Conservation (phyloP, 2,113 vertebrate species). For the Ciconia maguari region DNA sequence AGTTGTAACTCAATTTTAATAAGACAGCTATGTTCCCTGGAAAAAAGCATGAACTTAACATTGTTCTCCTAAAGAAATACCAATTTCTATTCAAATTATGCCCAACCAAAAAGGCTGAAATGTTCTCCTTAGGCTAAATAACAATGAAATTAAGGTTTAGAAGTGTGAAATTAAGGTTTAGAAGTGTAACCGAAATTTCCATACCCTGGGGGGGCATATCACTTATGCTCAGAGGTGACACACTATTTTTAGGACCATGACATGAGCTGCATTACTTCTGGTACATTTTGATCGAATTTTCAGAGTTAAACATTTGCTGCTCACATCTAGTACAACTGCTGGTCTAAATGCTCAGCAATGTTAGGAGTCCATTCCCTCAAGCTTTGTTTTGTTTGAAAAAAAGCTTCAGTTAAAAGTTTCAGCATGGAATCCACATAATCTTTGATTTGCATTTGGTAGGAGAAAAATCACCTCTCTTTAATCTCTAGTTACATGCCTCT, state of each 20-base stretch:
- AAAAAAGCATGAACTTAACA: background rate
- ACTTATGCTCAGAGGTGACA: slow-evolving; percentile 22
- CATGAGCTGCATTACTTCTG: slow-evolving; percentile 13
- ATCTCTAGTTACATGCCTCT: slow-evolving; percentile 61
- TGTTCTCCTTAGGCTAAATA: background rate
- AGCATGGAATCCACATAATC: background rate
- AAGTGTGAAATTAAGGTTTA: background rate
- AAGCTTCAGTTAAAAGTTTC: background rate
- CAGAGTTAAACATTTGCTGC: background rate
- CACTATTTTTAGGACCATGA: slow-evolving; percentile 38
- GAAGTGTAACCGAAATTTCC: background rate
- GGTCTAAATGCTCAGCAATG: background rate
- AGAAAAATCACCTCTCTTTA: slow-evolving; percentile 56
- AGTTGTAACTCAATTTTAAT: background rate
- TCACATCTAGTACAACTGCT: background rate
- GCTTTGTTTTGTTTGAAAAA: background rate
- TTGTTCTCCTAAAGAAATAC: background rate
- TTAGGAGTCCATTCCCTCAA: background rate
- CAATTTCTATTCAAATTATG: background rate
- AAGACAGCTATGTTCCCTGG: background rate
- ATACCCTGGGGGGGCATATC: background rate
- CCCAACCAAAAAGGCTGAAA: background rate
- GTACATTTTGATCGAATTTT: slow-evolving; percentile 32
- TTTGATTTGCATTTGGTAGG: slow-evolving; percentile 1
- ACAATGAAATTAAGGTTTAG: background rate